Conservation (phyloP, 2,113 vertebrate genomes). For the Ceratotherium simum region DNA sequence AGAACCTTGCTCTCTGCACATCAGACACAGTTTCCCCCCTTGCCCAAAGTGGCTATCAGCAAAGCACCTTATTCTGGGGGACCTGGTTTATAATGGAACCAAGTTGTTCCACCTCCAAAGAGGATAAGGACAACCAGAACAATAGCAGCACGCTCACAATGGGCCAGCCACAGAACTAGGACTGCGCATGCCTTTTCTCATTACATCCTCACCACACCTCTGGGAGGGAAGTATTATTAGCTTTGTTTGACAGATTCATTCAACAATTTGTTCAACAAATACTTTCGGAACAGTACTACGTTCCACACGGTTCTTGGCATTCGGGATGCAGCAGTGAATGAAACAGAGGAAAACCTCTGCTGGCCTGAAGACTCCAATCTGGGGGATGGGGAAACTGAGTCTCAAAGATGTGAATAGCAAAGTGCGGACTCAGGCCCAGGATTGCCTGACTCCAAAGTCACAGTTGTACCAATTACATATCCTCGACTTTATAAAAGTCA, state of each 20-base stretch:
- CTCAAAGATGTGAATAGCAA: background rate
- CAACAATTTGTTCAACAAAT: background rate
- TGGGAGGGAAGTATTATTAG: accelerated
- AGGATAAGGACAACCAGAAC: too few species aligned
- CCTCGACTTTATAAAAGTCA: background rate
- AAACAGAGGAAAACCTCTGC: background rate
- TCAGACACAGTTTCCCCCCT: background rate
- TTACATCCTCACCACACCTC: background rate
- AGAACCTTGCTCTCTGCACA: background rate
- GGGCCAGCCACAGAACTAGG: background rate
- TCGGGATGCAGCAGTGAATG: background rate
- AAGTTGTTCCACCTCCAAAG: background rate
- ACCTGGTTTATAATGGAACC: background rate
- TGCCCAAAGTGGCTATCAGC: background rate
- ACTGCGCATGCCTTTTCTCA: accelerated
- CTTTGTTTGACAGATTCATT: background rate
- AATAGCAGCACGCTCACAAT: accelerated
- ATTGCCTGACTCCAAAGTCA: background rate
- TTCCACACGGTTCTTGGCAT: background rate
- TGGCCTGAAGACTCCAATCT: background rate
- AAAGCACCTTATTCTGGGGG: background rate
- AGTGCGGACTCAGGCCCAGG: too few species aligned
- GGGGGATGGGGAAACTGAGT: background rate
- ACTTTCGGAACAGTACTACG: background rate
- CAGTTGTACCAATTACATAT: accelerated